Evolutionary conservation across 2,888 invertebrate genomes (phyloP), one percentile per base, ranked within the genome.

Genomic region (Hartigia nigra): DNA sequence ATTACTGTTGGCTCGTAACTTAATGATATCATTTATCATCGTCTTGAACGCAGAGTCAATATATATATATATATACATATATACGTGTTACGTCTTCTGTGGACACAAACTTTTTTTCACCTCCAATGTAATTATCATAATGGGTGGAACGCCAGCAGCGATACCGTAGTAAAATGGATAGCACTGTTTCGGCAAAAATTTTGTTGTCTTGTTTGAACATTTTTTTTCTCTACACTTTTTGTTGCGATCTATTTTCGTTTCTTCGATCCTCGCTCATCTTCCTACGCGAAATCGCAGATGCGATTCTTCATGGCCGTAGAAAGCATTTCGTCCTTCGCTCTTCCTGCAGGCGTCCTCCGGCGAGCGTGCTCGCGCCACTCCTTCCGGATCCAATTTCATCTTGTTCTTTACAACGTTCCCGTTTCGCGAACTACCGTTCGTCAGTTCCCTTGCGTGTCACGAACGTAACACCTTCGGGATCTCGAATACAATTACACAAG

Each of bases 301-400:
- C 72, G 31, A 72, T 31, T 23, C 34, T 23, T 32, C 12, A 14
- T 4, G 4, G 34, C 32, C 72, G 72, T 14, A 72, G 72, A 72
- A 72, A 72, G 72, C 72, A 72, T 72, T 31, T 72, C 72, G 12
- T 32, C 34, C 72, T 34, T 31, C 23, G 72, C 32, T 72, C 72
- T 72, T 72, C 34, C 34, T 12, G 31, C 34, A 12, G 34, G 5
- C 72, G 31, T 72, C 31, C 72, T 23, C 55, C 9, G 55, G 23
- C 55, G 23, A 23, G 55, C 55, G 55, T 55, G 55, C 23, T 55
- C 14, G 55, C 32, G 72, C 72, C 72, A 34, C 72, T 72, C 72
- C 72, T 72, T 72, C 72, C 32, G 72, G 72, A 31, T 72, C 72
- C 72, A 72, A 72, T 72, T 72, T 72, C 72, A 72, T 72, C 72